Evolutionary conservation across 2,888 invertebrate species (phyloP), one percentile per base, ranked within the genome.

Genomic region (Noctua fimbriata): DNA sequence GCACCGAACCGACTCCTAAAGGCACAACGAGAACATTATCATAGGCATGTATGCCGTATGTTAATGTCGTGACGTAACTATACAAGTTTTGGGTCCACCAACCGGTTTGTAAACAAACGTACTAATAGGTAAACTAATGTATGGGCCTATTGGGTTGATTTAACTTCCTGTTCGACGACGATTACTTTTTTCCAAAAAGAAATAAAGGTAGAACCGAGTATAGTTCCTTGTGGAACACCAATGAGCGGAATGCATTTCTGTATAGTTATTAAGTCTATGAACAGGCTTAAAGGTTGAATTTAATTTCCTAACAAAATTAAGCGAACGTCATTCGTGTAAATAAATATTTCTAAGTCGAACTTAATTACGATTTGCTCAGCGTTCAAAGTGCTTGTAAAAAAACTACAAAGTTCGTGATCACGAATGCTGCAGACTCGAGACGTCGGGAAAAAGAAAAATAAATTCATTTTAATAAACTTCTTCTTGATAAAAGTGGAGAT

Each of bases 41-140:
- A 89, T 90, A 89, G 79, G 81, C 82, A 81, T 88, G 83, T 85
- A 86, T 84, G 84, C 76, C 85, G 85, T 85, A 88, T 89, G 89
- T 79, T 86, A 89, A 90, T 88, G 74, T 41, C 7, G 81, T 93
- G 92, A 91, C 88, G 91, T 89, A 92, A 92, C 90, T 72, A 81
- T 79, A 87, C 85, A 82, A 80, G 85, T 87, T 88, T 85, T 83
- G 85, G 91, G 91, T 92, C 90, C 85, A 89, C 76, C 90, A 91
- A 92, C 93, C 83, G 89, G 83, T 89, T 86, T 87, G 90, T 92
- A 91, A 93, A 92, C 92, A 93, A 85, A 87, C 69, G n/a, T 55
- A 74, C 79, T 69, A 79, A 79, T 73, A 60, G 28, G 36, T 74
- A 41, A 71, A 67, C 41, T 78, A 84, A 81, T 78, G 47, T 81